Evolutionary conservation across 1,140 invertebrate species (phyloP), one percentile per base, ranked within the genome.

Genomic region (Cryptotermes secundus): DNA sequence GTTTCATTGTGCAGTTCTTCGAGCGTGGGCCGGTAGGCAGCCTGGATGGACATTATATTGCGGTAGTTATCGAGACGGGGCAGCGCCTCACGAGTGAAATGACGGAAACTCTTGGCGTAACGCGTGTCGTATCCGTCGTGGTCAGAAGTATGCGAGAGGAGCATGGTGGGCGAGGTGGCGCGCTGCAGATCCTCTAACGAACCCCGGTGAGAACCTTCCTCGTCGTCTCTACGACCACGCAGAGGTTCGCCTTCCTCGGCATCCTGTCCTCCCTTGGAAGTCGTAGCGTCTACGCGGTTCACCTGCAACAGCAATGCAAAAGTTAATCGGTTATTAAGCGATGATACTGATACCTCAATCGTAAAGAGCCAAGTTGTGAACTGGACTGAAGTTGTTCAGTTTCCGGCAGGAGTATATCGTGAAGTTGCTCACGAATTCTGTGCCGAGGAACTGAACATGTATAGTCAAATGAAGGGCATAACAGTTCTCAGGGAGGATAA

Each of bases 61-160:
- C 97, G 93, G 90, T 99, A 99, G 91, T 98, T 97, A 88, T 98
- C 97, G 87, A 98, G 89, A 81, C 97, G 92, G 16, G 97, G 97
- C 79, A 98, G 88, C 3, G 97, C 97, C 91, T 99, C 97, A 22
- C 96, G 91, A 1, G 97, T 98, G 88, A 98, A 95, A 88, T 97
- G 95, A 83, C 96, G 95, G 88, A 88, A 96, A 88, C 95, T 96
- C 89, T 96, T 96, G 36, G 92, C 92, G 91, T 96, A 95, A 88
- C 94, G 94, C 34, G 94, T 96, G 86, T 95, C 94, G 86, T 92
- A 93, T 45, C 91, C 90, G 83, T 90, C 91, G 19, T 42, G 38
- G 24, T 83, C 83, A 83, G 53, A 65, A 3, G 81, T 49, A 4
- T 36, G 42, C 3, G 65, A 79, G 1, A 81, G 31, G 22, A 84